These are phyloP conservation scores for Lindbergichthys nudifrons DNA, from an alignment of 2,797 vertebrate genomes.

Conservation along the genomic window DNA sequence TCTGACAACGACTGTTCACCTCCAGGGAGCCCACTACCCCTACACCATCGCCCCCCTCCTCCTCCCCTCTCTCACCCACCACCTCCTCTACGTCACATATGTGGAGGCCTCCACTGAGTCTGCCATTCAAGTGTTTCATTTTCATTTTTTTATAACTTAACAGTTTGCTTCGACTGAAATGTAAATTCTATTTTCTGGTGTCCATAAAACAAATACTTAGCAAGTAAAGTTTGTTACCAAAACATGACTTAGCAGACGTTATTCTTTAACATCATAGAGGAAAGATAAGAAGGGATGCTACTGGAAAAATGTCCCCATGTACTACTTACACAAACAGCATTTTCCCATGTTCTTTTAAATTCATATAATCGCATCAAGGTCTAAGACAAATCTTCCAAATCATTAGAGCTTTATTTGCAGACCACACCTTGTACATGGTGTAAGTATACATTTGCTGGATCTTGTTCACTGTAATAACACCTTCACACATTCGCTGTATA, in stretches of 20 bases:
- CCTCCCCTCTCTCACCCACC: conserved; percentile 49
- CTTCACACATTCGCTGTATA: conserved; percentile 4
- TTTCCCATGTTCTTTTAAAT: conserved; percentile 17
- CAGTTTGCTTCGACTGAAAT: neutral
- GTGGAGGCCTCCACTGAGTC: neutral
- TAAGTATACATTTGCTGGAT: conserved; percentile 1
- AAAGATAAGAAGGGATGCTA: neutral
- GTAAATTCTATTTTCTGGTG: conserved; percentile 2
- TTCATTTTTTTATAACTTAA: neutral
- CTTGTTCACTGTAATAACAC: conserved; percentile 4
- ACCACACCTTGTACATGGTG: neutral
- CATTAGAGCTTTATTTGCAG: conserved; percentile 13
- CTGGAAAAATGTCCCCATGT: conserved; percentile 1
- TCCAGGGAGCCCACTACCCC: conserved; percentile 56
- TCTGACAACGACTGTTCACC: conserved; percentile 72
- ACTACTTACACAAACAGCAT: neutral
- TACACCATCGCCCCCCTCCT: conserved; percentile 17
- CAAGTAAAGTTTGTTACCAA: conserved; percentile 35
- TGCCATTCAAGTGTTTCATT: neutral
- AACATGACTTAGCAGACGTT: conserved; percentile 15
- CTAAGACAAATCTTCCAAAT: conserved; percentile 32
- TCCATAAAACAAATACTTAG: conserved; percentile 17
- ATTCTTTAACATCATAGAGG: conserved; percentile 1
- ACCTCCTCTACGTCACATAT: conserved; percentile 47
- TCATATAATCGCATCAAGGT: conserved; percentile 1